phyloP scores from a whole-genome alignment of 2,888 invertebrate genomes.

The Mythimna loreyi region DNA sequence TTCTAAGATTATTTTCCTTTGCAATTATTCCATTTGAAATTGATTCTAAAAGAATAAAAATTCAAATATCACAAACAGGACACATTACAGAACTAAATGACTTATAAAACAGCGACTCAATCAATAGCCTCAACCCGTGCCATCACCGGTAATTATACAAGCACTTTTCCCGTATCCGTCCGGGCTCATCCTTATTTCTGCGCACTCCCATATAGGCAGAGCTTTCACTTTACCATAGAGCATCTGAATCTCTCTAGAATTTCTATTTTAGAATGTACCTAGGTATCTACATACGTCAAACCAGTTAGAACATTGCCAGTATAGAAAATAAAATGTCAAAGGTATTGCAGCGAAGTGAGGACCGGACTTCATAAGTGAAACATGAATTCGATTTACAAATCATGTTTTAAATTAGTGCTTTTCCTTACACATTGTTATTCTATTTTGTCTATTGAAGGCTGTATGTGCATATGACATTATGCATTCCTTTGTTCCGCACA shows the following conservation, averaged over 20 bases:
- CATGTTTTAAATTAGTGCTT: conserved; percentile 28
- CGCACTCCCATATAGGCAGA: conserved; percentile 64
- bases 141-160: conserved; percentile 59
- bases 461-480: conserved; percentile 15
- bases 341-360: conserved; percentile 39
- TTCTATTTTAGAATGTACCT: conserved; percentile 68
- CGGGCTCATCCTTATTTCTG: conserved; percentile 71
- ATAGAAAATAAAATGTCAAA: conserved; percentile 64
- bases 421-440: conserved; percentile 20
- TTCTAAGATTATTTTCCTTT: too few species aligned
- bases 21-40: too few species aligned
- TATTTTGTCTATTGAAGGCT: conserved; percentile 1
- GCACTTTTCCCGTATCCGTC: conserved; percentile 65
- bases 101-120: conserved; percentile 28
- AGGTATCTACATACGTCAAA: conserved; percentile 56
- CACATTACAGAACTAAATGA: conserved; percentile 11
- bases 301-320: conserved; percentile 52
- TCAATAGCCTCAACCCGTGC: conserved; percentile 16
- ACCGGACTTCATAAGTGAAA: conserved; percentile 24
- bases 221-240: conserved; percentile 72
- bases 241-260: conserved; percentile 68
- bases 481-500: conserved; percentile 36
- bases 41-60: too few species aligned
- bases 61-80: conserved; percentile 19
- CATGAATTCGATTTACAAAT: conserved; percentile 24